phyloP scores from a whole-genome alignment of 2,888 invertebrate genomes.

The Tinea trinotella region DNA sequence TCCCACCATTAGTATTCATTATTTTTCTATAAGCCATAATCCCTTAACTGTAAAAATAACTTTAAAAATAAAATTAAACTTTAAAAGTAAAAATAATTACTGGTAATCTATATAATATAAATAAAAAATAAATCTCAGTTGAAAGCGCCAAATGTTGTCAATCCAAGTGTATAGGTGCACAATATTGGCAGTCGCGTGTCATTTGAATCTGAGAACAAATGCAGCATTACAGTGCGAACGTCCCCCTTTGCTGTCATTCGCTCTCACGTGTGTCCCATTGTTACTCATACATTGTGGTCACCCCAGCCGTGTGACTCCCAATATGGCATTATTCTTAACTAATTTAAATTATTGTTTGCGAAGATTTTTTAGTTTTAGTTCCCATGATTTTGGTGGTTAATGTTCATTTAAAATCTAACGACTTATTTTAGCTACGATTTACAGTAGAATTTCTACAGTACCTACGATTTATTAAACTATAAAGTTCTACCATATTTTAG shows the following conservation, averaged over 20 bases:
- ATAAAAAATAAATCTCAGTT: no score
- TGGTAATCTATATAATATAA: no score
- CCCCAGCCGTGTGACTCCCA: conserved; percentile 29
- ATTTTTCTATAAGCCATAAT: no score
- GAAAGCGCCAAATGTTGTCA: conserved; percentile 31
- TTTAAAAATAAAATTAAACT: no score
- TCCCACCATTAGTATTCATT: no score
- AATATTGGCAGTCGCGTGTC: conserved; percentile 55
- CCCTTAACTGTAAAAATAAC: no score
- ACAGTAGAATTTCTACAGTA: background rate
- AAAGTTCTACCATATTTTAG: no score
- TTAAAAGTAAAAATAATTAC: no score
- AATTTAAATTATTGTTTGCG: conserved; percentile 2
- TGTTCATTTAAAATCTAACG: no score
- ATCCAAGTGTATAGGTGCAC: conserved; percentile 50
- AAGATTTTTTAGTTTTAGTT: background rate
- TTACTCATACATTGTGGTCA: conserved; percentile 42
- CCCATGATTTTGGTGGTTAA: no score
- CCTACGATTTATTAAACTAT: background rate
- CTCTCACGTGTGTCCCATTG: conserved; percentile 41
- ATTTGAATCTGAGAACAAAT: conserved; percentile 67
- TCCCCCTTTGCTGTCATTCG: conserved; percentile 24
- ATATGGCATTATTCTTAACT: background rate
- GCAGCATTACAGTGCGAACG: conserved; percentile 50
- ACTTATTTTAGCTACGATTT: no score